Evolutionary conservation across 2,888 invertebrate genomes (phyloP).

Genomic region (Yponomeuta evonymella): DNA sequence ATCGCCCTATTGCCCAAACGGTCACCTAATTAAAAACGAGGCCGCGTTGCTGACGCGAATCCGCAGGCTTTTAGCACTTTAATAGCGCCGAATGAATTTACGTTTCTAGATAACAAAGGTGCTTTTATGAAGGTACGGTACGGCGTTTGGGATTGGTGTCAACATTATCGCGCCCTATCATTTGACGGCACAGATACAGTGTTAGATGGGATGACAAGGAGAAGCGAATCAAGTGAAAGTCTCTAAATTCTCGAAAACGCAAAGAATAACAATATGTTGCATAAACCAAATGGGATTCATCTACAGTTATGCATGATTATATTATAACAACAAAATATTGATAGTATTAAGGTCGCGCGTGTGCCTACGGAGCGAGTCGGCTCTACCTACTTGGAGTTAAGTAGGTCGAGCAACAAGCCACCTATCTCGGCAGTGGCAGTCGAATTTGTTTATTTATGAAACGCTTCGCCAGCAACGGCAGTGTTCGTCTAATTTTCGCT

Average conservation of each 20-base stretch:
- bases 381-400: not conserved
- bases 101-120: not conserved
- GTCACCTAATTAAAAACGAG: not conserved
- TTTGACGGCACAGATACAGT: not conserved
- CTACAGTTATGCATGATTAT: not conserved
- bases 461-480: not conserved
- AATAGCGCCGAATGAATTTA: not conserved
- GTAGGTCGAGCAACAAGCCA: slow-evolving; percentile 8
- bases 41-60: not conserved
- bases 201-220: not conserved
- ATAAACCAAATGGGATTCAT: not conserved
- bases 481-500: not conserved
- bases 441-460: slow-evolving; percentile 9
- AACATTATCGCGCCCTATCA: not conserved
- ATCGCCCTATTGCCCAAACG: not conserved
- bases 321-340: slow-evolving; percentile 6
- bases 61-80: not conserved
- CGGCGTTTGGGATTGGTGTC: not conserved
- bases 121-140: not conserved
- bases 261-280: too few species aligned
- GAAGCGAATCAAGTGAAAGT: not conserved
- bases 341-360: slow-evolving; percentile 2
- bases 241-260: not conserved
- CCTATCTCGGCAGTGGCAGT: slow-evolving; percentile 2
- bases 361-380: not conserved